Base-by-base conservation (phyloP, 1,140 invertebrate genomes). In the Conus betulinus region DNA sequence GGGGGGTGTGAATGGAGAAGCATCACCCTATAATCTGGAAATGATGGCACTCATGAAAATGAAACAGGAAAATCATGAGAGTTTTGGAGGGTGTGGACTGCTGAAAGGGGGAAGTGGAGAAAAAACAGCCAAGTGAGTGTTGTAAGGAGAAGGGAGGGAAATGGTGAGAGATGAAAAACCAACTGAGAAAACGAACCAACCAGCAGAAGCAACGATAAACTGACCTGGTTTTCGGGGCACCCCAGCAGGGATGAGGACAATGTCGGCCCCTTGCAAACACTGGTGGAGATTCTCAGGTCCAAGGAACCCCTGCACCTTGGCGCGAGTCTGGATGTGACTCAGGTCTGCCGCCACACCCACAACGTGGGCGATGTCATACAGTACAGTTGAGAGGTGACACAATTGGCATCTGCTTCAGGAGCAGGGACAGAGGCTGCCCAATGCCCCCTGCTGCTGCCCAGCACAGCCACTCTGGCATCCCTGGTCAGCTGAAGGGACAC, bases 401-500 rank as follows among this genome's bases (percentile, higher is more conserved):
- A 74, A 98, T 95, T 81, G 98, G 97, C 89, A 97, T 98, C 92
- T 98, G 96, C 96, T 99, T 99, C 87, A 99, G 95, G n/a, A 99
- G 96, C 74, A 99, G 96, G 15, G 98, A 98, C 91, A 99, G 95
- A 11, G 99, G 99, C 95, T 99, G 99, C 1, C 99, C 99, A 95
- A 99, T 99, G 83, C 99, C 99, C 90, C 99, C 99, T 93, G 97
- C 97, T 3, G 99, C 99, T 87, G n/a, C 99, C 99, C 95, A 98
- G 97, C 78, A 99, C 98, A 87, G 98, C 97, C 27, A 99, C 99
- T 96, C 99, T 99, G 91, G 89, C 87, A 90, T 93, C 89, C 60
- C 88, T 89, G 92, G 94, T 91, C 23, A 91, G 91, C 23, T n/a
- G 60, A 52, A 39, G 60, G 78, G 20, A 87, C 25, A 71, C n/a